Base-by-base conservation (phyloP, 2,113 vertebrate genomes). In the Tenrec ecaudatus region DNA sequence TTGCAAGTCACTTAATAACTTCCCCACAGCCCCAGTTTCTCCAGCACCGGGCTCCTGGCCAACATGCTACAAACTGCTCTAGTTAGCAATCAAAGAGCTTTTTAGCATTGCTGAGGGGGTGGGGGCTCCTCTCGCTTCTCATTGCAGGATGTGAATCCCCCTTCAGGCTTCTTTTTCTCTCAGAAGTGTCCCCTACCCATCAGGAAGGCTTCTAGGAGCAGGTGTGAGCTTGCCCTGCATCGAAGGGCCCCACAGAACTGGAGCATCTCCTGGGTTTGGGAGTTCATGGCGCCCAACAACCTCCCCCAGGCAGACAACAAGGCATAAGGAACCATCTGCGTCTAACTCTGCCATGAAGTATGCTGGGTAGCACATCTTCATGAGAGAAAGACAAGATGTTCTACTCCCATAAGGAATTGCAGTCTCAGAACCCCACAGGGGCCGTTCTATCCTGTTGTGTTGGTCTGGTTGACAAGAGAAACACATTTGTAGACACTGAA, bases 71-170 rank as follows among this genome's bases (percentile, higher is more conserved):
- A 78, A 92, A 96, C 83, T 75, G 91, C 79, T 97, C 98, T 97
- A 96, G 94, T 96, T 95, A 95, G 97, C 90, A 94, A 94, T 97
- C 96, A 98, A 98, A 98, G 86, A 94, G 90, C 96, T 97, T 86
- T 97, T 96, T 40, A 95, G 94, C 33, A 3, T 60, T 10, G 0
- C 80, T 76, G 57, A 79, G 85, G 96, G 97, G 89, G 88, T 66
- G 23, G 16, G 12, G 17, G 12, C 57, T 84, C 82, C 94, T 81
- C 40, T 57, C 83, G 96, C 91, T 96, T 36, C 95, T 96, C 95
- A 95, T 97, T 86, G 83, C 62, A 92, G 85, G 88, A 81, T 96
- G 64, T 6, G 88, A 95, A 97, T 86, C 68, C 77, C 77, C 95
- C 93, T 96, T 95, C 94, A 96, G 95, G 85, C 73, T 80, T 83